Base-by-base conservation (phyloP, 2,797 vertebrate species). In the Forpus xanthops region DNA sequence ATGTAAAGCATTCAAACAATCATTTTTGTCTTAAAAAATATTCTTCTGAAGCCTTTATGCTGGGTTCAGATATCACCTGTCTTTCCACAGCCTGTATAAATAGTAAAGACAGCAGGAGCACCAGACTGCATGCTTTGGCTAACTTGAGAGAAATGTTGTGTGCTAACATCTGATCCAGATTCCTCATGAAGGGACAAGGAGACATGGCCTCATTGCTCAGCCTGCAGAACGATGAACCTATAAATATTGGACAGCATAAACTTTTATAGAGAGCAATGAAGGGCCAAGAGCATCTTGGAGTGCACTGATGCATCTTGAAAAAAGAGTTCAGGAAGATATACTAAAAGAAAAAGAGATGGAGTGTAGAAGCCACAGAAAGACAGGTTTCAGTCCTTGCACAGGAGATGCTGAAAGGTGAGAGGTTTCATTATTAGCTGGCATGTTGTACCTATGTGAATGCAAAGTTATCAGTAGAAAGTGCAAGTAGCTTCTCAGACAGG, bases 31-130 rank as follows among this genome's bases (percentile, higher is more conserved):
- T 50, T 4, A 19, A 73, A 90, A 90, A 49, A 58, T 5, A 31
- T 15, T 72, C 58, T 71, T 89, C 70, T 91, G 87, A 89, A 91
- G 73, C 82, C 56, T 94, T 85, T 83, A 12, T 87, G 78, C 49
- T 72, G 62, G 24, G 76, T 91, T 94, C 85, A 92, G 85, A 18
- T 83, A 85, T 94, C 89, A 96, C 95, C 93, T 96, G 93, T 91
- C 89, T 92, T 80, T 72, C 82, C 73, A 41, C 49, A 71, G 89
- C 30, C 89, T 92, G 65, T 58, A 50, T 87, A 93, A 96, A 83
- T 42, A 92, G 85, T 35, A 45, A 80, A 92, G 80, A 42, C 94
- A 93, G 92, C 87, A 70, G 95, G 90, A 94, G 62, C 79, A 86
- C 62, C 61, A 47, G 79, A 31, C 75, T 74, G 67, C 0, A 1